Evolutionary conservation across 2,113 vertebrate species (phyloP), one percentile per base, ranked within the genome.

Genomic region (Vulpes ferrilata): DNA sequence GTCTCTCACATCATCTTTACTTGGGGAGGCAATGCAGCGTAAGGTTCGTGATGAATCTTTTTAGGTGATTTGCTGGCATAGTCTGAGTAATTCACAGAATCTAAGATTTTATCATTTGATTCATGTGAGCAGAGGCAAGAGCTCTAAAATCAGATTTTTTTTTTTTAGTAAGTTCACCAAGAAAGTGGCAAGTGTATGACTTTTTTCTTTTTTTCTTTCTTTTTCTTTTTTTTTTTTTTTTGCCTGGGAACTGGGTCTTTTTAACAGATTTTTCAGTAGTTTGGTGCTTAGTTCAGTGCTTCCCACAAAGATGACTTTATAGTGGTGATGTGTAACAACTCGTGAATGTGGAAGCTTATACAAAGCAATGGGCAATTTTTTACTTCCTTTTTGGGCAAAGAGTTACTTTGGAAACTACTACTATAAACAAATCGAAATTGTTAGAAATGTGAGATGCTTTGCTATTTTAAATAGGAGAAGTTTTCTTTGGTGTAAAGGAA

Each of bases 401-500:
- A 38, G 20, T 71, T 94, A n/a, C 35, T 95, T 89, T 91, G 82
- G 78, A 90, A 95, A 90, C 85, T 59, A 88, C 1, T 88, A 59
- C 93, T 35, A 69, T 92, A 76, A 71, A 71, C 30, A 90, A 88
- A 57, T 67, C 74, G 57, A 74, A 55, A 95, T 86, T n/a, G 55
- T 91, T 82, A 93, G 59, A 76, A 91, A 95, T 9, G n/a, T 30
- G 1, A 35, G 35, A 23, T 81, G 48, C 16, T 86, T 78, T 85
- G 53, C 22, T 71, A 38, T 81, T 78, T 95, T 93, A 81, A 88
- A 83, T 86, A 73, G 30, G 80, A 81, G 35, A 92, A 43, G 1
- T 62, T 90, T 71, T 93, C 92, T 97, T 90, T 84, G 38, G 12
- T 57, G 93, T 97, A 81, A 73, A 93, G 64, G 17, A 85, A 90